phyloP scores from a whole-genome alignment of 2,797 vertebrate species.

The Pagetopsis macropterus region DNA sequence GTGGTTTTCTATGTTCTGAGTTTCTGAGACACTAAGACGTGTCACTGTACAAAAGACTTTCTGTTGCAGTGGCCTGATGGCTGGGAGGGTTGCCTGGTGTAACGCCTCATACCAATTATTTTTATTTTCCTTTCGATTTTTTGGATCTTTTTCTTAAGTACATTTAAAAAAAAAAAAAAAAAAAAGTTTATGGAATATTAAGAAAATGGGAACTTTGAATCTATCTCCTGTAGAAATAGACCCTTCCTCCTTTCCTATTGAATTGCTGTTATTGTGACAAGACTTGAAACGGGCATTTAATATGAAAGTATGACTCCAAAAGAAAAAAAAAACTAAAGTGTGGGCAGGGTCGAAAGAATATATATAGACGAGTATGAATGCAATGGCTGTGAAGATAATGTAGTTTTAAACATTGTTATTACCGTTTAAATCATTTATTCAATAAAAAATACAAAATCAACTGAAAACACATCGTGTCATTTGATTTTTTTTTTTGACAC shows the following conservation, averaged over 20 bases:
- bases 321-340: conserved; percentile 55
- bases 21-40: conserved; percentile 81
- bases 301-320: conserved; percentile 88
- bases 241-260: conserved; percentile 89
- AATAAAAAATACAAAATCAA: conserved; percentile 93
- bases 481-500: conserved; percentile 68
- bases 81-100: conserved; percentile 92
- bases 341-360: conserved; percentile 70
- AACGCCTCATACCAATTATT: conserved; percentile 83
- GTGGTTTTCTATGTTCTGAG: conserved; percentile 96
- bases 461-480: conserved; percentile 70
- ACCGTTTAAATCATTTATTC: conserved; percentile 99
- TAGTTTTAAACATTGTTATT: conserved; percentile 99
- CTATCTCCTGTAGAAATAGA: conserved; percentile 89
- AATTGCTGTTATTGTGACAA: conserved; percentile 97
- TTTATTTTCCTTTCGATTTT: conserved; percentile 75
- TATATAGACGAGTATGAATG: conserved; percentile 92
- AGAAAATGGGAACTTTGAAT: conserved; percentile 75
- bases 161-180: conserved; percentile 85
- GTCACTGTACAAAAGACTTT: conserved; percentile 90
- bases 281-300: conserved; percentile 97
- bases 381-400: conserved; percentile 98
- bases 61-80: conserved; percentile 86
- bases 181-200: conserved; percentile 83
- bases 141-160: conserved; percentile 83